These are phyloP conservation scores for Agriopis marginaria DNA, from an alignment of 2,888 invertebrate species.

Conservation along the genomic window DNA sequence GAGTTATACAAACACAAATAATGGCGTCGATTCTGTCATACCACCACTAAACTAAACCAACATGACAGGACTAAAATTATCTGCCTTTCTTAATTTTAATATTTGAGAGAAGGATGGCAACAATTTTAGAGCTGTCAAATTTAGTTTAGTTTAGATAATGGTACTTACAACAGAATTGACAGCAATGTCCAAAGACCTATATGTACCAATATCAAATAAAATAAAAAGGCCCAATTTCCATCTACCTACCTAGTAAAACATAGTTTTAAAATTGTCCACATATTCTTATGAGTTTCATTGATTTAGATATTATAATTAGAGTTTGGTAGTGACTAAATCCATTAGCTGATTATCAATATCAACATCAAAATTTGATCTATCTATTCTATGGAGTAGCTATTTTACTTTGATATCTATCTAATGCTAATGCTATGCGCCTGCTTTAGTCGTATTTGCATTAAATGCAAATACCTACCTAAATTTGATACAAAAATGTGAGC, in stretches of 20 bases:
- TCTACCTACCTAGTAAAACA: not conserved
- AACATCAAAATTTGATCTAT: slow-evolving; percentile 3
- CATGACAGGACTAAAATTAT: too few species aligned
- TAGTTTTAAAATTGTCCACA: not conserved
- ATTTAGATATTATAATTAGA: not conserved
- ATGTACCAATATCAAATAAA: not conserved
- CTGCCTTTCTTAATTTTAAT: too few species aligned
- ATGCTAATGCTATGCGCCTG: not conserved
- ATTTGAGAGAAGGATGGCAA: too few species aligned
- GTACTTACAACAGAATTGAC: too few species aligned
- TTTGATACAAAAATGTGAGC: slow-evolving; percentile 11
- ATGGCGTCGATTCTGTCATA: too few species aligned
- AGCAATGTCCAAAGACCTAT: too few species aligned
- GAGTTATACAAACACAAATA: not conserved
- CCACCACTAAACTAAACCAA: too few species aligned
- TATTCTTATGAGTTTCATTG: slow-evolving; percentile 5
- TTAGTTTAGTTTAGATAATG: too few species aligned
- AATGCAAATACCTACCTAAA: slow-evolving; percentile 11
- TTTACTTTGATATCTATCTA: slow-evolving; percentile 8
- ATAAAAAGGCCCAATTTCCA: not conserved
- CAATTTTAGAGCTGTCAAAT: too few species aligned
- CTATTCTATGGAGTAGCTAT: slow-evolving; percentile 22
- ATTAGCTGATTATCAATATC: not conserved
- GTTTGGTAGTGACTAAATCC: not conserved
- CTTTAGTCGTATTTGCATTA: slow-evolving; percentile 13